These are phyloP conservation scores for Malachius bipustulatus DNA, from an alignment of 2,888 invertebrate genomes.

Conservation along the genomic window DNA sequence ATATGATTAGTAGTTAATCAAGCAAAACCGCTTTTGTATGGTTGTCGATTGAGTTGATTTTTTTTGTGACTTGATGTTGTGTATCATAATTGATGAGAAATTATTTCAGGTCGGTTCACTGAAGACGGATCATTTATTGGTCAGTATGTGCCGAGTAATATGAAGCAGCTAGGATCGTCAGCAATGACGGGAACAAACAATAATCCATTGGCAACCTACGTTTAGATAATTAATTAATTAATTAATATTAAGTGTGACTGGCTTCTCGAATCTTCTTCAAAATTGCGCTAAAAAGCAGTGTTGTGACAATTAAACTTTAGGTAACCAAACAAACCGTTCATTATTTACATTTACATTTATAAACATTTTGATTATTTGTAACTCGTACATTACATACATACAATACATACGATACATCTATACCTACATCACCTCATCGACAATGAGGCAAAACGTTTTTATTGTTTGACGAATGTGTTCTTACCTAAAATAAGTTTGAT, in stretches of 20 bases:
- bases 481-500: slow-evolving; percentile 8
- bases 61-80: slow-evolving; percentile 19
- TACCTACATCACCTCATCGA: not conserved
- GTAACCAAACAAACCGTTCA: too few species aligned
- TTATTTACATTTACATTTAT: slow-evolving; percentile 11
- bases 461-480: slow-evolving; percentile 19
- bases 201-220: slow-evolving; percentile 53
- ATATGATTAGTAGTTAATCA: too few species aligned
- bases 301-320: slow-evolving; percentile 17
- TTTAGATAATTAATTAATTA: slow-evolving; percentile 38
- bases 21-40: not conserved
- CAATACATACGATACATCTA: too few species aligned
- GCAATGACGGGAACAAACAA: slow-evolving; percentile 36
- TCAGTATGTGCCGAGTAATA: slow-evolving; percentile 81
- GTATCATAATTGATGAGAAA: slow-evolving; percentile 16
- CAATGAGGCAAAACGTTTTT: slow-evolving; percentile 11
- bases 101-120: slow-evolving; percentile 68
- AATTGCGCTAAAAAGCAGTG: slow-evolving; percentile 14
- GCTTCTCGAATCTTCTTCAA: slow-evolving; percentile 13
- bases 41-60: not conserved
- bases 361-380: slow-evolving; percentile 5
- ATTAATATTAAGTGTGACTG: slow-evolving; percentile 6
- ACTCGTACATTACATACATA: too few species aligned
- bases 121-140: slow-evolving; percentile 98
- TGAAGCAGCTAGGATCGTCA: slow-evolving; percentile 47